Evolutionary conservation across 2,113 vertebrate genomes (phyloP), one percentile per base, ranked within the genome.

Genomic region (Pica pica): DNA sequence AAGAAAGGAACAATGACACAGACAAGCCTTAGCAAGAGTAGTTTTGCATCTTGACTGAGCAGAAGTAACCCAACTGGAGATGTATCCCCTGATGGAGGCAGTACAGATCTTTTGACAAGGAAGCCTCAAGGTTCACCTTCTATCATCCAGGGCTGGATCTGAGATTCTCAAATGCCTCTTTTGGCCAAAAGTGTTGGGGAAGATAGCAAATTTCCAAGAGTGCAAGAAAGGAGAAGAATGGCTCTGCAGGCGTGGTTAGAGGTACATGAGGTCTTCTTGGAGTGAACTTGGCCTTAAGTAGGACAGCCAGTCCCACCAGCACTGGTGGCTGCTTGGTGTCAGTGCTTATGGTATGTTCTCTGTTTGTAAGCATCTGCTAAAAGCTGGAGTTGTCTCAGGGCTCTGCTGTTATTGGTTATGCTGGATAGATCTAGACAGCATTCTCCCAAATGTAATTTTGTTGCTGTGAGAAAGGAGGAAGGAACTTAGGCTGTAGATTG

Each of bases 271-370:
- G 8, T 79, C 9, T 16, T 88, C 49, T 61, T 39, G 49, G 35
- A 21, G 13, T 39, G 41, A 50, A 20, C n/a, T 50, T 74, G 26
- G 3, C 28, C 24, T 87, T 31, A 22, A 26, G 39, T 26, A 8
- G 55, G 11, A 55, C 50, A 64, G 11, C 15, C 13, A 16, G 9
- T 52, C 50, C 33, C 31, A 9, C 11, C 31, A 67, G 69, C 52
- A 13, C 50, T 37, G 13, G 12, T 74, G 50, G 37, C 64, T 81
- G 5, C 68, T 67, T 6, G 6, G 7, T 39, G 22, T 39, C 33
- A 24, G 7, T 49, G 26, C 12, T 46, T 61, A 20, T 4, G 35
- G 15, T 37, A 12, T 0, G 0, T 55, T 23, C 18, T 56, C n/a
- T 28, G 8, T 60, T 71, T 81, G 61, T 41, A 56, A 67, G 21